Evolutionary conservation across 2,113 vertebrate species (phyloP).

Genomic region (Ceyx margarethae): DNA sequence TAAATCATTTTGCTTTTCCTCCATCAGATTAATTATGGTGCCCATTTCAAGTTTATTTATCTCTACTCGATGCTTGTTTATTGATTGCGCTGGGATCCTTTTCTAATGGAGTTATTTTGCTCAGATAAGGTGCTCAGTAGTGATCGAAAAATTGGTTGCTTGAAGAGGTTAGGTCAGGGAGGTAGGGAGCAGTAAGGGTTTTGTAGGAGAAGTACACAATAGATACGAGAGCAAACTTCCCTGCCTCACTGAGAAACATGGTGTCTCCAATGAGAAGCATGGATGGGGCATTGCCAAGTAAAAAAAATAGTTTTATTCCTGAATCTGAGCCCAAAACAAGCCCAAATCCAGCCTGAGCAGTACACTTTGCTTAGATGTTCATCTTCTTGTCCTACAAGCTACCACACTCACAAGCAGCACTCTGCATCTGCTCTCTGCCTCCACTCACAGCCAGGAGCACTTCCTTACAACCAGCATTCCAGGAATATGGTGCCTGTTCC

Average conservation of each 20-base stretch:
- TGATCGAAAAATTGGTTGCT: slow-evolving; percentile 43
- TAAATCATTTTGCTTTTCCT: slow-evolving; percentile 52
- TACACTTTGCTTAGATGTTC: neutral
- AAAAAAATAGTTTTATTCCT: neutral
- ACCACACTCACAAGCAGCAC: fast-evolving
- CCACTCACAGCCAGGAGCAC: fast-evolving
- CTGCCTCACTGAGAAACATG: neutral
- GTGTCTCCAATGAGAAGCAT: neutral
- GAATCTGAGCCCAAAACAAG: neutral
- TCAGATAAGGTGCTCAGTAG: slow-evolving; percentile 48
- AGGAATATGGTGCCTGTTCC: neutral
- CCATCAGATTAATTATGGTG: slow-evolving; percentile 57
- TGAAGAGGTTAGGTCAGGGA: slow-evolving; percentile 21
- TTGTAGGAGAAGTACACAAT: neutral
- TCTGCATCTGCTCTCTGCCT: neutral
- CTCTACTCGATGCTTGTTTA: slow-evolving; percentile 61
- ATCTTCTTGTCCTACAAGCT: neutral
- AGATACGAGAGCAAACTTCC: neutral
- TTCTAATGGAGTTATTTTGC: slow-evolving; percentile 78
- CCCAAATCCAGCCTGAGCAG: neutral
- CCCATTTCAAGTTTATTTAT: slow-evolving; percentile 69
- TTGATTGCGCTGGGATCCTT: slow-evolving; percentile 72
- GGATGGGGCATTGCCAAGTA: neutral
- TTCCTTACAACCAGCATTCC: neutral
- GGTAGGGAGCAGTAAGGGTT: slow-evolving; percentile 29